These are phyloP conservation scores for rat (Rattus norvegicus) DNA, from an alignment of 2,113 vertebrate genomes.

Conservation along the genomic window DNA sequence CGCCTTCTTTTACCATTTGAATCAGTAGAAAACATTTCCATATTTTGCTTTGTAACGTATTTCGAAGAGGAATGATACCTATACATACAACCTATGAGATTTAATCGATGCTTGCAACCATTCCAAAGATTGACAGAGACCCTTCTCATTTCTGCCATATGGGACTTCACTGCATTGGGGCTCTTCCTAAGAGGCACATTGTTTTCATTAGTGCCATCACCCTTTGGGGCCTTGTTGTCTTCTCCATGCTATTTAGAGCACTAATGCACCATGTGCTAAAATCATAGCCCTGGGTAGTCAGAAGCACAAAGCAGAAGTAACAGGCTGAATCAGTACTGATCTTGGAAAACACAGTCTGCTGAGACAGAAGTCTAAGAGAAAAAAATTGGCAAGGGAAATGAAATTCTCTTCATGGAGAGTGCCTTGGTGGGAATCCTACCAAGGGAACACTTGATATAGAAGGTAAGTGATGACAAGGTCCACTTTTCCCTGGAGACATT, in stretches of 20 bases:
- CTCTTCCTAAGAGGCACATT: slow-evolving; percentile 50
- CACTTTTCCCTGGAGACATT: slow-evolving; percentile 40
- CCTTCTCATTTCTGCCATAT: background rate
- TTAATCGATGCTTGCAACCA: slow-evolving; percentile 4
- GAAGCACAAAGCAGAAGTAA: slow-evolving; percentile 75
- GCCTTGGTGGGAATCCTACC: slow-evolving; percentile 71
- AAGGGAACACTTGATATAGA: slow-evolving; percentile 61
- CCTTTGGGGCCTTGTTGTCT: slow-evolving; percentile 66
- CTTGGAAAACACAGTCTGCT: slow-evolving; percentile 76
- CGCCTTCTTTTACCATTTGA: slow-evolving; percentile 75
- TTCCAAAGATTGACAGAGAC: slow-evolving; percentile 9
- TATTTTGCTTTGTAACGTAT: slow-evolving; percentile 67
- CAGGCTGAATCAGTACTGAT: slow-evolving; percentile 66
- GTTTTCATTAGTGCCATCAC: slow-evolving; percentile 66
- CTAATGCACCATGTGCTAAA: slow-evolving; percentile 67
- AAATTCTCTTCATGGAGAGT: slow-evolving; percentile 74
- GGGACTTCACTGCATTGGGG: slow-evolving; percentile 1
- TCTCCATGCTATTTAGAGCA: slow-evolving; percentile 65
- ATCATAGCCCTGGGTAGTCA: slow-evolving; percentile 68
- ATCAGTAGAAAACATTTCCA: slow-evolving; percentile 71
- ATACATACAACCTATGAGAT: slow-evolving; percentile 63
- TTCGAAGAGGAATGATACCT: slow-evolving; percentile 68
- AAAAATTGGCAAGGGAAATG: slow-evolving; percentile 74
- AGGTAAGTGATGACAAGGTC: slow-evolving; percentile 64
- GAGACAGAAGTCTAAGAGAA: slow-evolving; percentile 70